These are phyloP conservation scores for Lepus timidus DNA, from an alignment of 2,113 vertebrate species.

Conservation along the genomic window DNA sequence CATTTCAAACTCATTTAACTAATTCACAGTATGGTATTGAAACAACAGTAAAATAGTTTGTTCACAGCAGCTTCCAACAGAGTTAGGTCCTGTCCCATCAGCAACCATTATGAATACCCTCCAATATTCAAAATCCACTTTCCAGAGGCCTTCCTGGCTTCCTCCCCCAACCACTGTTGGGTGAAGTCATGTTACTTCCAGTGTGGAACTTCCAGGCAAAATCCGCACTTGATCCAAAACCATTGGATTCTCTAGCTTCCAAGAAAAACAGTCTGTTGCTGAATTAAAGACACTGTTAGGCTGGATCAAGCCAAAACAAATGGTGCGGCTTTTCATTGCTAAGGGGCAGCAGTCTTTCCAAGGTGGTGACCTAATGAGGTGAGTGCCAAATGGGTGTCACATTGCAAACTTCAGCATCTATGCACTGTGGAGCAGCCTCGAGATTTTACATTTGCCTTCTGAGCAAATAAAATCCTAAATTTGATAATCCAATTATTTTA, in stretches of 20 bases:
- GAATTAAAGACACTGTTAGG: conserved; percentile 69
- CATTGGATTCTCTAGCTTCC: conserved; percentile 62
- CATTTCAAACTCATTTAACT: not conserved
- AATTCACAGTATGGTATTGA: not conserved
- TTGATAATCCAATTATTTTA: conserved; percentile 58
- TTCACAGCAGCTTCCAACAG: not conserved
- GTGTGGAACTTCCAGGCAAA: conserved; percentile 64
- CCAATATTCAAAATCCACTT: not conserved
- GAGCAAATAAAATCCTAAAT: conserved; percentile 37
- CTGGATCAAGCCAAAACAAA: conserved; percentile 71
- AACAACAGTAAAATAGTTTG: not conserved
- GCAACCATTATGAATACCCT: not conserved
- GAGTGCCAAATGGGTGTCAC: not conserved
- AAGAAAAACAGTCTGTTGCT: conserved; percentile 74
- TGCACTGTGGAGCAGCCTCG: not conserved
- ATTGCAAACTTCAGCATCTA: conserved; percentile 15
- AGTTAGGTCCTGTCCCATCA: not conserved
- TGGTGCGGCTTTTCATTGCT: conserved; percentile 53
- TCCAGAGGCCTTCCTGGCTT: not conserved
- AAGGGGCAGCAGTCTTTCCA: conserved; percentile 55
- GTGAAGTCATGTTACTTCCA: conserved; percentile 71
- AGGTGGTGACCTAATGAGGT: conserved; percentile 54
- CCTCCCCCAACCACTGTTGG: not conserved
- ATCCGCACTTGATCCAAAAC: conserved; percentile 57
- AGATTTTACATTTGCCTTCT: conserved; percentile 26